Evolutionary conservation across 2,113 vertebrate genomes (phyloP).

Genomic region (Pteronura brasiliensis): DNA sequence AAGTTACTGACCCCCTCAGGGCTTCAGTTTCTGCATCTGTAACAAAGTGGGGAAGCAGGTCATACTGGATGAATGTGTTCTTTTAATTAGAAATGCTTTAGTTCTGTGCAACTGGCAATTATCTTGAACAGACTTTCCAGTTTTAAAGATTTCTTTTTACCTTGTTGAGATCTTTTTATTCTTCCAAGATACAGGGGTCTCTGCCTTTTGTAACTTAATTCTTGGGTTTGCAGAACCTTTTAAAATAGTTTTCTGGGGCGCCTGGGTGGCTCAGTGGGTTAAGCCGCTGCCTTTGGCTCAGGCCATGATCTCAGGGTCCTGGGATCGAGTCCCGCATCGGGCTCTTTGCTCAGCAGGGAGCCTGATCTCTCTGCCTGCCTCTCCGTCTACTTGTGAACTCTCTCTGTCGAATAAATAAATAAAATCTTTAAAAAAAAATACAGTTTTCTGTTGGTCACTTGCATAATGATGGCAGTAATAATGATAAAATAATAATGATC

Average conservation of each 20-base stretch:
- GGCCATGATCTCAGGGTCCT: too few relatives aligned
- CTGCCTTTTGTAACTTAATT: neutral
- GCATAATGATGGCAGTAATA: neutral
- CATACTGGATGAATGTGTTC: neutral
- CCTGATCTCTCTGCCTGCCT: too few relatives aligned
- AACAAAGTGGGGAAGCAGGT: neutral
- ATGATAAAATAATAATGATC: neutral
- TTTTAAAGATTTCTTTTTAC: neutral
- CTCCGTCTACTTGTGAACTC: too few relatives aligned
- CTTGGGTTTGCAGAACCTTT: neutral
- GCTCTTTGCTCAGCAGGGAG: too few relatives aligned
- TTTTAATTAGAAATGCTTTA: neutral
- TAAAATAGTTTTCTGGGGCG: too few relatives aligned
- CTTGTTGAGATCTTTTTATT: neutral
- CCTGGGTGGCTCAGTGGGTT: too few relatives aligned
- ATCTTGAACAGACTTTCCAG: neutral
- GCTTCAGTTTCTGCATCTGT: neutral
- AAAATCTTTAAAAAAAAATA: too few relatives aligned
- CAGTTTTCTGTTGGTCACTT: neutral
- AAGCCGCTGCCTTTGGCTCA: too few relatives aligned
- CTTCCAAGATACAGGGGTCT: neutral
- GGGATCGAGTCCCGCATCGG: too few relatives aligned
- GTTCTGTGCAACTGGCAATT: neutral
- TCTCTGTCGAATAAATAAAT: too few relatives aligned
- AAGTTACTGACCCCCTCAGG: neutral